phyloP scores from a whole-genome alignment of 2,888 invertebrate species.

The Apamea epomidion region DNA sequence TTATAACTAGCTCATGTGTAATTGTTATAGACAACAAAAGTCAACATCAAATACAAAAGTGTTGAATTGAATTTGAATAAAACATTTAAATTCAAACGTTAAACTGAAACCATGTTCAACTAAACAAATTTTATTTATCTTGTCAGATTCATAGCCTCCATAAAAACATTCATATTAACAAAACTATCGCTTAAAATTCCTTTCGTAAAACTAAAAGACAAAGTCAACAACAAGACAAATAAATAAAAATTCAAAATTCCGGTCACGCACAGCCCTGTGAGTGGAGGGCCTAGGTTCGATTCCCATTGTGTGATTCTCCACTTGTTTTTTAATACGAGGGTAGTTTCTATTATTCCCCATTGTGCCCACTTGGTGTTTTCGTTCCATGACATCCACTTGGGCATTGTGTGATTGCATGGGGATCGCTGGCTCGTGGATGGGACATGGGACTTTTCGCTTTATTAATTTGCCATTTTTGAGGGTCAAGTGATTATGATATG shows the following conservation, averaged over 20 bases:
- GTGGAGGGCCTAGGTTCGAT: conserved; percentile 84
- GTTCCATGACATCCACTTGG: conserved; percentile 86
- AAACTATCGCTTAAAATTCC: conserved; percentile 60
- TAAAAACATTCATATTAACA: conserved; percentile 41
- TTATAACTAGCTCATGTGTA: not conserved
- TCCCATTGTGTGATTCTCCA: conserved; percentile 86
- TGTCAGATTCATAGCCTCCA: conserved; percentile 25
- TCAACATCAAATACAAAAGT: not conserved
- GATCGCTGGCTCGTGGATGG: conserved; percentile 50
- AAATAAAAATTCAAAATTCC: conserved; percentile 78
- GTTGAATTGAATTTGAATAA: not conserved
- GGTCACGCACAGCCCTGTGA: conserved; percentile 86
- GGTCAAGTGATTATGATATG: conserved; percentile 80
- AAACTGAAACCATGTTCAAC: conserved; percentile 14
- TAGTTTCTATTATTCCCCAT: conserved; percentile 88
- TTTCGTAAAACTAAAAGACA: conserved; percentile 48
- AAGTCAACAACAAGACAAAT: conserved; percentile 70
- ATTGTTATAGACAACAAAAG: not conserved
- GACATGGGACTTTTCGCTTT: conserved; percentile 71
- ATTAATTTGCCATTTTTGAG: conserved; percentile 78
- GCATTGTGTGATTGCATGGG: conserved; percentile 66
- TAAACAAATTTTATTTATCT: conserved; percentile 27
- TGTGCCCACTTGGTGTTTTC: conserved; percentile 84
- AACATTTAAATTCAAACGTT: conserved; percentile 11
- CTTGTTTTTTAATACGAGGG: conserved; percentile 89